phyloP scores from a whole-genome alignment of 2,888 invertebrate species.

The Leptinotarsa peninsularis region DNA sequence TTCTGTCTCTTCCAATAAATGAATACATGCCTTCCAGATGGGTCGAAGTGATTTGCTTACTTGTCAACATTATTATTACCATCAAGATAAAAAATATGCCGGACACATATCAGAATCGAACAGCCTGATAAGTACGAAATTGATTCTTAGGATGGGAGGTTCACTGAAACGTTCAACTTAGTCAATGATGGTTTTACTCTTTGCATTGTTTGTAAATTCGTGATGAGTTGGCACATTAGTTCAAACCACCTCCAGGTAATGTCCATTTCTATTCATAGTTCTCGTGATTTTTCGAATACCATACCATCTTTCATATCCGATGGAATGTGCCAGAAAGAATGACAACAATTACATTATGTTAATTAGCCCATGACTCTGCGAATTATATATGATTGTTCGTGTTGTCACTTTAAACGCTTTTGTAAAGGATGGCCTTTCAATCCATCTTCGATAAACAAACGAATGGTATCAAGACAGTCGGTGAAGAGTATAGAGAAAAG shows the following conservation, averaged over 20 bases:
- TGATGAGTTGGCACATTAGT: constrained; percentile 8
- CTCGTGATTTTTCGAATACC: constrained; percentile 8
- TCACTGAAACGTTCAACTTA: neutral
- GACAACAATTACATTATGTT: constrained; percentile 62
- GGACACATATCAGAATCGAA: no score
- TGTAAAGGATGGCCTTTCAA: constrained; percentile 47
- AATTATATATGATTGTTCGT: constrained; percentile 42
- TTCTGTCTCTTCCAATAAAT: no score
- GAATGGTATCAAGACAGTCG: constrained; percentile 24
- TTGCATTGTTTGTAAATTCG: constrained; percentile 1
- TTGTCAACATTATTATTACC: no score
- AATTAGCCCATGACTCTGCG: constrained; percentile 59
- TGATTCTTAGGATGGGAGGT: neutral
- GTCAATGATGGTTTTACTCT: neutral
- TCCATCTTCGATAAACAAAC: constrained; percentile 38
- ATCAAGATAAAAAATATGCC: no score
- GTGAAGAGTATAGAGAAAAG: constrained; percentile 3
- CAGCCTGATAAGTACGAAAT: neutral
- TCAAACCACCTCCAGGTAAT: constrained; percentile 7
- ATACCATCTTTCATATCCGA: constrained; percentile 35
- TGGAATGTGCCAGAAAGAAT: constrained; percentile 58
- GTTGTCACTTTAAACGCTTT: constrained; percentile 31
- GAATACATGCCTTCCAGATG: no score
- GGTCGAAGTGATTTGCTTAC: no score
- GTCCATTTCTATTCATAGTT: constrained; percentile 17